Evolutionary conservation across 2,888 invertebrate genomes (phyloP).

Genomic region (Leucophenga maculata): DNA sequence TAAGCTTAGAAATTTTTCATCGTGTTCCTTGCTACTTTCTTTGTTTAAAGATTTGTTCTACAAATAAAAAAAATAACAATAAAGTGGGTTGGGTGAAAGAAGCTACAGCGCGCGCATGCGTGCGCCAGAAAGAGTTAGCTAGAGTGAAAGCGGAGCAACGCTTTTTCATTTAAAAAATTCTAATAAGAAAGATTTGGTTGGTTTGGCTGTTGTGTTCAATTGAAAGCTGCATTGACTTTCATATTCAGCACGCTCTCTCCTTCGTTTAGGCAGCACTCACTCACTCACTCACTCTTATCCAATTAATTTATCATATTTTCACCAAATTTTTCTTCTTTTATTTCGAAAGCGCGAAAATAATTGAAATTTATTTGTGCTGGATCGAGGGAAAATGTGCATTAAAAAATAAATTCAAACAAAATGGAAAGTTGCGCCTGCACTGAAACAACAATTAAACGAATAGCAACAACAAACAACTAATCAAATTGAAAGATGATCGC

Average conservation of each 20-base stretch:
- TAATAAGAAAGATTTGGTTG: too few relatives aligned
- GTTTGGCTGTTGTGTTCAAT: too few relatives aligned
- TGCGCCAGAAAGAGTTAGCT: background rate
- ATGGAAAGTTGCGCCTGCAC: background rate
- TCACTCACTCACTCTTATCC: too few relatives aligned
- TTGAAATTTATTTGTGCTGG: background rate
- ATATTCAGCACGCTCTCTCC: too few relatives aligned
- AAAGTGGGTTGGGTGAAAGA: constrained; percentile 60
- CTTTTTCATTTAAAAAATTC: too few relatives aligned
- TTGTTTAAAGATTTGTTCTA: constrained; percentile 56
- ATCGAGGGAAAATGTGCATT: background rate
- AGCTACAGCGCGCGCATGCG: background rate
- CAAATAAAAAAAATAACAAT: constrained; percentile 36
- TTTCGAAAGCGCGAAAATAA: background rate
- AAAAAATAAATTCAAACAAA: constrained; percentile 2
- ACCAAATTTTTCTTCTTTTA: constrained; percentile 18
- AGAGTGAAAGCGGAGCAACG: constrained; percentile 25
- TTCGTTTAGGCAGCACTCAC: too few relatives aligned
- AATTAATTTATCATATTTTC: too few relatives aligned
- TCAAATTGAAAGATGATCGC: constrained; percentile 14
- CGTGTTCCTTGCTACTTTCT: constrained; percentile 29
- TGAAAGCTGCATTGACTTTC: too few relatives aligned
- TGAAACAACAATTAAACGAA: background rate
- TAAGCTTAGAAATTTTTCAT: constrained; percentile 56
- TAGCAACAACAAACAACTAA: too few relatives aligned